Evolutionary conservation across 2,888 invertebrate genomes (phyloP).

Genomic region (Caenorhabditis sinica): DNA sequence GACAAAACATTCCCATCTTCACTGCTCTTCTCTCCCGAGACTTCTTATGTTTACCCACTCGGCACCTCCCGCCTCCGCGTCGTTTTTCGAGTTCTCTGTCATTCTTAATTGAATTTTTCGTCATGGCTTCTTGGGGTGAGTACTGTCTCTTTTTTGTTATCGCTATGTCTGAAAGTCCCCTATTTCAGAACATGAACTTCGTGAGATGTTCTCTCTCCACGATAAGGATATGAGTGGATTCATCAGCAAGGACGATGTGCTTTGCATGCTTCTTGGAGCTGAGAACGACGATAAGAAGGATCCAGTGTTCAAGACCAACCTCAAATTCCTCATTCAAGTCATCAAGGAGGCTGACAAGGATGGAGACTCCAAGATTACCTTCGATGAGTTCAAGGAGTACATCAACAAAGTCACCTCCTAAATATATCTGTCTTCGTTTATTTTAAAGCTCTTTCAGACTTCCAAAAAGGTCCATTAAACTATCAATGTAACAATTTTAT

Average conservation of each 20-base stretch:
- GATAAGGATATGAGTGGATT: constrained; percentile 80
- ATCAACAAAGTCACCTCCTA: constrained; percentile 75
- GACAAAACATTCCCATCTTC: constrained; percentile 46
- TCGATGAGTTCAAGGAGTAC: constrained; percentile 82
- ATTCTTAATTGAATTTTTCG: constrained; percentile 30
- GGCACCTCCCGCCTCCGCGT: constrained; percentile 38
- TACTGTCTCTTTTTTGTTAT: background rate
- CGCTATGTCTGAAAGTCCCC: background rate
- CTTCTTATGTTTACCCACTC: constrained; percentile 55
- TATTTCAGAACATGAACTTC: constrained; percentile 74
- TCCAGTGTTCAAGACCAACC: constrained; percentile 80
- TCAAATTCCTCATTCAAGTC: constrained; percentile 79
- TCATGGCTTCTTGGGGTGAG: constrained; percentile 68
- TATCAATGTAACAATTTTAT: background rate
- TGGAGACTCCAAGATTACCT: constrained; percentile 80
- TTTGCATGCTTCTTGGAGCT: constrained; percentile 80
- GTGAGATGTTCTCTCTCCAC: constrained; percentile 78
- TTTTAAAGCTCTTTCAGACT: constrained; percentile 11
- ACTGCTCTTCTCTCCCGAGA: background rate
- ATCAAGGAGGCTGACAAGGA: constrained; percentile 82
- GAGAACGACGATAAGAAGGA: constrained; percentile 80
- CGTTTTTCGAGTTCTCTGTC: constrained; percentile 21
- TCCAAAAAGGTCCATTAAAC: background rate
- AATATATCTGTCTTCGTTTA: constrained; percentile 26
- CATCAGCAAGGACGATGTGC: constrained; percentile 79